Evolutionary conservation across 2,797 vertebrate species (phyloP), one percentile per base, ranked within the genome.

Genomic region (Falco berigora): DNA sequence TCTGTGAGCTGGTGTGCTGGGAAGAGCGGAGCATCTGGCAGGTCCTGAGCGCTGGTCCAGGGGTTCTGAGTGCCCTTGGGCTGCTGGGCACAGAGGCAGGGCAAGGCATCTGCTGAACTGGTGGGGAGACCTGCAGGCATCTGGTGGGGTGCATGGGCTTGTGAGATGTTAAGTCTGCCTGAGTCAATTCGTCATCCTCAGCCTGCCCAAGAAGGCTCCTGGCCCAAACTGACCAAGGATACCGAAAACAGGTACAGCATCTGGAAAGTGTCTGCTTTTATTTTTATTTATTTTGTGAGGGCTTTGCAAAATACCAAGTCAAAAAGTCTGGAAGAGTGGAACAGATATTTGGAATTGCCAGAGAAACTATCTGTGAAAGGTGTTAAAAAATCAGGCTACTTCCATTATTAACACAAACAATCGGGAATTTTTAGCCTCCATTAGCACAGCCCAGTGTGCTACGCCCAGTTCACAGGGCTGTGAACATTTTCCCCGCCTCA

Each of bases 201-300:
- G 5, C 8, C 23, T 3, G 0, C 27, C 30, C 1, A 0, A 58
- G 53, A 72, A 30, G 4, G 6, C 19, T 24, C 6, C 42, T 34
- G 24, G 30, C 11, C 24, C 1, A 0, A 24, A 38, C 2, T 34
- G 40, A 59, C 14, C 5, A 6, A 9, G 5, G 46, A 21, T 46
- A 38, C 14, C 5, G 22, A 69, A 79, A 79, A 38, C 4, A 6
- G 34, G 6, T 49, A 30, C 10, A 38, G 14, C 10, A 62, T 16
- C 25, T 58, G 28, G 7, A 67, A 68, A 82, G 7, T 10, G 15
- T 20, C 38, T 53, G 9, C 6, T 1, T 44, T 52, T 36, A 14
- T 42, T 25, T 36, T 78, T 21, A 6, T 22, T 64, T n/a, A 3
- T 77, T 81, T 53, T 21, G 5, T 2, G 4, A 88, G 6, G 47